phyloP scores from a whole-genome alignment of 2,888 invertebrate species.

The Lysandra coridon region DNA sequence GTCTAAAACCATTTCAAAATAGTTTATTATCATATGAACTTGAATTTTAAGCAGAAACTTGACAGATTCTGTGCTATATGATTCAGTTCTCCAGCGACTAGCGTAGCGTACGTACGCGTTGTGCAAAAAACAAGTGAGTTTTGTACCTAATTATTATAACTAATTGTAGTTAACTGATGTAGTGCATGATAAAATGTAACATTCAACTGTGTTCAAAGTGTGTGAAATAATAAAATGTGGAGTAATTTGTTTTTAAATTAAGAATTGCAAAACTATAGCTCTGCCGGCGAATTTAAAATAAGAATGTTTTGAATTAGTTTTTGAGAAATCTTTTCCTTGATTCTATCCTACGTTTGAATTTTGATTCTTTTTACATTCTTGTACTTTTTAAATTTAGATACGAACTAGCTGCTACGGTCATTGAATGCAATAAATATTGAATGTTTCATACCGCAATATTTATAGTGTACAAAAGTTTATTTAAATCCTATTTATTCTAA shows the following conservation, averaged over 20 bases:
- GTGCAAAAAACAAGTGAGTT: constrained; percentile 10
- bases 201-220: not conserved
- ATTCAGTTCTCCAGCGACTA: not conserved
- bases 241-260: not conserved
- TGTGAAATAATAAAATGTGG: not conserved
- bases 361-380: not conserved
- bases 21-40: not conserved
- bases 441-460: too few relatives aligned
- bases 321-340: not conserved
- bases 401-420: too few relatives aligned
- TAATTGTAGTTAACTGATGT: not conserved
- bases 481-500: too few relatives aligned
- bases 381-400: not conserved
- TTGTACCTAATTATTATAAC: too few relatives aligned
- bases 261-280: not conserved
- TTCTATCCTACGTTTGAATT: not conserved
- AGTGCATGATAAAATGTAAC: not conserved
- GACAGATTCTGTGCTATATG: constrained; percentile 2
- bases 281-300: not conserved
- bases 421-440: too few relatives aligned
- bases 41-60: constrained; percentile 2
- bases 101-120: not conserved
- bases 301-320: not conserved
- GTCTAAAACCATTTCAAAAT: not conserved
- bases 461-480: too few relatives aligned